Evolutionary conservation across 2,797 vertebrate genomes (phyloP).

Genomic region (Antrozous pallidus): DNA sequence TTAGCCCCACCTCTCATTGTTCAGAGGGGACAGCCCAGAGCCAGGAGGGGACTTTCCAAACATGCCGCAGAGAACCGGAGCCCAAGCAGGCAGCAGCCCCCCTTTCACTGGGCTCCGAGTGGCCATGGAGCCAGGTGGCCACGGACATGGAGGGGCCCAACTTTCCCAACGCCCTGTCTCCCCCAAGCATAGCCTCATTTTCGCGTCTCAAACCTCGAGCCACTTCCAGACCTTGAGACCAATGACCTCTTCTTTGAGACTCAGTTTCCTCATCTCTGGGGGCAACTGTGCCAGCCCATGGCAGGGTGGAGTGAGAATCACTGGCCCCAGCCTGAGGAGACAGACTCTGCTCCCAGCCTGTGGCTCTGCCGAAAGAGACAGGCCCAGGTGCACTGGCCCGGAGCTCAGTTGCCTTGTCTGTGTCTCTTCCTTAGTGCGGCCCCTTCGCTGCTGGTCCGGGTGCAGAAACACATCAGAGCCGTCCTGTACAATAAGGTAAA

Average conservation of each 20-base stretch:
- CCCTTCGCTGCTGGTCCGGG: rapidly evolving
- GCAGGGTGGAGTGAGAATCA: neutral
- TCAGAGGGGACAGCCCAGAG: neutral
- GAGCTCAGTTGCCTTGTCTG: neutral
- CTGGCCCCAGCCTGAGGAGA: neutral
- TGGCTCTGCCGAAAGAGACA: neutral
- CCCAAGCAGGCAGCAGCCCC: neutral
- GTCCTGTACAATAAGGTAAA: constrained; percentile 42
- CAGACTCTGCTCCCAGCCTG: neutral
- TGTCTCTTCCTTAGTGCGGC: neutral
- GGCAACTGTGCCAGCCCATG: neutral
- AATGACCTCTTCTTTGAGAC: neutral
- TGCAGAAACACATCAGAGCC: neutral
- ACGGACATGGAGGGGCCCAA: rapidly evolving
- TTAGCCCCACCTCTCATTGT: neutral
- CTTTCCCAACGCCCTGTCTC: neutral
- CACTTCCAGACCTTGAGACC: neutral
- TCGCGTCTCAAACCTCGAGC: neutral
- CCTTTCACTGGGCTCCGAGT: neutral
- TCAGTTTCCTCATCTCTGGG: neutral
- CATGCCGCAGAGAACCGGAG: neutral
- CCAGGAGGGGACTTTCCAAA: neutral
- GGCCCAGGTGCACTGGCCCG: rapidly evolving
- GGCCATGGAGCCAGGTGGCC: neutral
- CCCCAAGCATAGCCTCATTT: neutral